Percentiles rank a stretch among this genome's conserved stretches.
Evolutionary conservation across 2,797 vertebrate genomes (phyloP).

Genomic region (Cossypha caffra): DNA sequence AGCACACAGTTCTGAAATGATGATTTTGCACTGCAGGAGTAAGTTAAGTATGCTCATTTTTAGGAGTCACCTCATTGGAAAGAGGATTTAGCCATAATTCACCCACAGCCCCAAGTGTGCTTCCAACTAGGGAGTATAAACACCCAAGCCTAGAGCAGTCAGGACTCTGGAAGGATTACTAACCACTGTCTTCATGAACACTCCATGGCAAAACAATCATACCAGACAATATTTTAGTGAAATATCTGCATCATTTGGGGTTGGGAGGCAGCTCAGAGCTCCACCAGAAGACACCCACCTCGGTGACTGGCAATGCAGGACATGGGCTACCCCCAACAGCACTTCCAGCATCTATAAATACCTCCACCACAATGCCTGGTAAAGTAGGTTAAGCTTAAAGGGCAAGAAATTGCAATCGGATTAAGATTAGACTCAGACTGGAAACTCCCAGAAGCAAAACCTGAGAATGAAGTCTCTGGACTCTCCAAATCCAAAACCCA

Average conservation of each 20-base stretch:
- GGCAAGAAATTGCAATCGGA: background rate
- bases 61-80: background rate
- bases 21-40: background rate
- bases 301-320: background rate
- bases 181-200: background rate
- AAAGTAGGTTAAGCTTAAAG: background rate
- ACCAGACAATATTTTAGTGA: background rate
- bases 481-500: background rate
- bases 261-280: rapidly evolving
- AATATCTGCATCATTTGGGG: background rate
- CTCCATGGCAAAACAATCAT: background rate
- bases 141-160: background rate
- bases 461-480: background rate
- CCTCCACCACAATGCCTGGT: background rate
- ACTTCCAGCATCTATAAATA: background rate
- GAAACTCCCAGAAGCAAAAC: background rate
- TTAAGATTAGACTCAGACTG: background rate
- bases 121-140: background rate
- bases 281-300: background rate
- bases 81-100: background rate
- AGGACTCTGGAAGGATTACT: background rate
- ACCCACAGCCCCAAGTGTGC: background rate
- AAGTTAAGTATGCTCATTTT: background rate
- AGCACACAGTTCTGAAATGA: background rate
- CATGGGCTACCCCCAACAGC: background rate